These are phyloP conservation scores for Nesospiza acunhae DNA, from an alignment of 2,113 vertebrate genomes.

Conservation along the genomic window DNA sequence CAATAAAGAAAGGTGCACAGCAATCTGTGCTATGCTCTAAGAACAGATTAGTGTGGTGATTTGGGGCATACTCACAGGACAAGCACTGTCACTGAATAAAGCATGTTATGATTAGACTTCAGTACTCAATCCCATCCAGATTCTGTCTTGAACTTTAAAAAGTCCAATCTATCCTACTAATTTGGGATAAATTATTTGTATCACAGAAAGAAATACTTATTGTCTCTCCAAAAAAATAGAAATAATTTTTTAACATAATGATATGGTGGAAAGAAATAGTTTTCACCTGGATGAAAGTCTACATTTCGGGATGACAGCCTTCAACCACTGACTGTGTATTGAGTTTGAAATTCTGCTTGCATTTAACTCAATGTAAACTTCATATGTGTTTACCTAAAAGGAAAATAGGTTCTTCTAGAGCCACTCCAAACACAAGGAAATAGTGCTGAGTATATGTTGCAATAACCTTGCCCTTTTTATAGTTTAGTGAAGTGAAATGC, in stretches of 20 bases:
- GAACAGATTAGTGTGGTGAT: neutral
- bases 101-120: neutral
- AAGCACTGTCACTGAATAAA: neutral
- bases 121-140: neutral
- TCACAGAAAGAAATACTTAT: neutral
- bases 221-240: neutral
- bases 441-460: neutral
- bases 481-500: neutral
- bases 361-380: neutral
- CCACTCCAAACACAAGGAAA: constrained; percentile 1
- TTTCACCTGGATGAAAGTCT: neutral
- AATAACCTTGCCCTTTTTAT: constrained; percentile 8
- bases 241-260: neutral
- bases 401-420: neutral
- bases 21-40: neutral
- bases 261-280: neutral
- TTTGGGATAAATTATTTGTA: neutral
- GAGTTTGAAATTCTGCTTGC: neutral
- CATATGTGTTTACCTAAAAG: neutral
- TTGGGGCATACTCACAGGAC: neutral
- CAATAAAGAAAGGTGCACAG: neutral
- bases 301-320: neutral
- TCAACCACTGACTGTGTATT: neutral
- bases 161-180: neutral
- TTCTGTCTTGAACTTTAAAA: neutral